Evolutionary conservation across 1,140 invertebrate genomes (phyloP), one percentile per base, ranked within the genome.

Genomic region (Diuraphis noxia): DNA sequence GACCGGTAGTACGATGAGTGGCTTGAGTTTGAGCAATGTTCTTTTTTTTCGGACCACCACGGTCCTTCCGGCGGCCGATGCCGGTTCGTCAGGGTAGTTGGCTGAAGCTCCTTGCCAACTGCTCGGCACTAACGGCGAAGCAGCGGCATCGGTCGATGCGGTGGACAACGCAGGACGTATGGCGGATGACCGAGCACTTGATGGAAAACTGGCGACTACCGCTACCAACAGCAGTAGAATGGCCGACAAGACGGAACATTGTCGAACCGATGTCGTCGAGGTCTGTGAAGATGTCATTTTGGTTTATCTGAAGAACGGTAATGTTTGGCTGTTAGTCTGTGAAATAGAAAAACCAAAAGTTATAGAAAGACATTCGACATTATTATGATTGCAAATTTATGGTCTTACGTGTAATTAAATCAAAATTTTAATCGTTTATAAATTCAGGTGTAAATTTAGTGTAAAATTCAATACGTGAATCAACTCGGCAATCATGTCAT

Each of bases 1-100:
- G n/a, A 79, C 89, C 46, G 89, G 89, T 23, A 81, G 17, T 36
- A 82, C 36, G 21, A 91, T 25, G 17, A 91, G 72, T 6, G 89
- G 89, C 38, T 91, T 91, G 5, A 91, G 63, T 40, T 91, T 91
- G 41, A 52, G 36, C 41, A 91, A 25, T 36, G 89, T 82, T 43
- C 89, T 46, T 79, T 91, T 91, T 25, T 38, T 17, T 13, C 89
- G 21, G 43, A 81, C 86, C 10, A 40, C 36, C 23, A n/a, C 56
- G 17, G 56, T 6, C 30, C 56, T 72, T 72, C 56, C 56, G 30
- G 30, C 30, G 56, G 30, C 56, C 13, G 30, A n/a, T 17, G 56
- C n/a, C 6, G 56, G n/a, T n/a, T n/a, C 30, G 1, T 46, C n/a
- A 23, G 36, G 13, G 5, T 52, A 23, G 5, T 19, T 36, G 17